Base-by-base conservation (phyloP, 2,113 vertebrate genomes). In the Eulemur rufifrons region DNA sequence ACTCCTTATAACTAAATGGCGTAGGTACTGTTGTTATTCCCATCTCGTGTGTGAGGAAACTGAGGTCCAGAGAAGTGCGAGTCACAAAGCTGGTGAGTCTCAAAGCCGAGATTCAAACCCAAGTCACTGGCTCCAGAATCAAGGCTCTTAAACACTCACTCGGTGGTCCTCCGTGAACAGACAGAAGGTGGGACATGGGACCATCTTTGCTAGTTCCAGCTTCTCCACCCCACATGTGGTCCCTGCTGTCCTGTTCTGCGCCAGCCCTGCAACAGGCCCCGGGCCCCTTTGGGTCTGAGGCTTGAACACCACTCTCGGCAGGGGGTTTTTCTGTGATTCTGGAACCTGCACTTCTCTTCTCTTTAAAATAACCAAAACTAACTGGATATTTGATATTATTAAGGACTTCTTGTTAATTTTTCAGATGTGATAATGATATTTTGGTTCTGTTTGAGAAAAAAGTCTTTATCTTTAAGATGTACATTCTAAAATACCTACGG, bases 361-460 rank as follows among this genome's bases (percentile, higher is more conserved):
- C 27, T 71, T 27, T 84, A 68, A 76, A 71, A 34, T 64, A 56
- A 69, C 8, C 45, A 73, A 73, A 91, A 52, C 10, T 1, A 61
- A 21, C 64, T 77, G 66, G 39, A 18, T 77, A 39, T 87, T 85
- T 92, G 27, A 42, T 50, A 47, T 47, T 61, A 61, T 15, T 69
- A 90, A 88, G 83, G 23, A 74, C 21, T 77, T 77, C 29, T 56
- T 81, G 3, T 54, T 69, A 61, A 52, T 86, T 89, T 92, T 94
- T 88, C 81, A 54, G 54, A 14, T 89, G 13, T 34, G 37, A 78
- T 88, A 10, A 66, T 86, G 42, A 76, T 50, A 78, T 39, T 68
- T 42, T 63, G 87, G 9, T 73, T 69, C 37, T 74, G 18, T 32
- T 71, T 50, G 64, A 68, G 66, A 59, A 90, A 56, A 83, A 77